Base-by-base conservation (phyloP, 2,888 invertebrate genomes). In the Tenthredo mesomela region DNA sequence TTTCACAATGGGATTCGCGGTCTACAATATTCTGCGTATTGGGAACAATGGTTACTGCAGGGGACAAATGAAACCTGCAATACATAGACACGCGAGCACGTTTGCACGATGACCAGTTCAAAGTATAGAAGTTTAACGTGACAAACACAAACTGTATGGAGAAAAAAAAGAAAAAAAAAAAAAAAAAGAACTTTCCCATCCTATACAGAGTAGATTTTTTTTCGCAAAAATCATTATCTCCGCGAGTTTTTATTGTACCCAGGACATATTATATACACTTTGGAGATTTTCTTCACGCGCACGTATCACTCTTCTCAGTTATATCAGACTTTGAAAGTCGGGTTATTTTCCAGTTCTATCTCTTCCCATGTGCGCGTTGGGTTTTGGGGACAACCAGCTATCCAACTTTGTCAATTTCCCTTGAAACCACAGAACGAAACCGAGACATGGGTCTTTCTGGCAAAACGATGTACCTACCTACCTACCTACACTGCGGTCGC, bases 341-440 rank as follows among this genome's bases (percentile, higher is more conserved):
- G 43, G 73, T 73, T 73, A 73, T n/a, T 73, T 43, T 67, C 5
- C 33, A 4, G 21, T 21, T 21, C n/a, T 73, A 6, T 21, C n/a
- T 21, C n/a, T 43, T 10, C 3, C 33, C 67, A 15, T 33, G 33
- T 12, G 2, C 10, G 21, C 7, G 10, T 73, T 15, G 9, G 40
- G 40, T 70, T n/a, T 37, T 15, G 1, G 33, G 37, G 18, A 37
- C 33, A 73, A 21, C 25, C 7, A 25, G 12, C 73, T 43, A 73
- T 21, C 40, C 40, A 73, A 73, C 73, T 73, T 73, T 73, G 73
- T 73, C 73, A 73, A 73, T 73, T 73, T 73, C 21, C 43, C 73
- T 73, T 21, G 73, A 73, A 73, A 43, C 73, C 73, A n/a, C 73
- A 70, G 4, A 73, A n/a, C 25, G 73, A 73, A 73, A 40, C 73